These are phyloP conservation scores for Pseudomyrmex pallidus DNA, from an alignment of 1,140 invertebrate genomes.

Conservation along the genomic window DNA sequence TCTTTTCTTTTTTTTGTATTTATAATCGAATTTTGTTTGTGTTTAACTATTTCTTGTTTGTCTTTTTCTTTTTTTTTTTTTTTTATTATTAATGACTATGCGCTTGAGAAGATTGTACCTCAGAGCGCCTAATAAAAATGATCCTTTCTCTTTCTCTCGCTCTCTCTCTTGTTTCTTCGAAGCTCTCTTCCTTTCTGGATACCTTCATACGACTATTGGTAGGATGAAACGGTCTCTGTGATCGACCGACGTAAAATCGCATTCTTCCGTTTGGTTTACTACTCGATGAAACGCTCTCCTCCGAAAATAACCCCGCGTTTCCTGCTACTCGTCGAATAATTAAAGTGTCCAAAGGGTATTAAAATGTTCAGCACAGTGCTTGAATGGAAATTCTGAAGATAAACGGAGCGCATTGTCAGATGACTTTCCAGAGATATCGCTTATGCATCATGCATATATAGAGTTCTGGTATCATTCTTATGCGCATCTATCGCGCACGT, in stretches of 20 bases:
- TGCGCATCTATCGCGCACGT: neutral
- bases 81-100: no score
- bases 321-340: constrained; percentile 33
- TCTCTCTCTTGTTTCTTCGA: neutral
- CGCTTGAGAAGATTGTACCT: no score
- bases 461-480: no score
- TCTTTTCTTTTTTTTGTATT: no score
- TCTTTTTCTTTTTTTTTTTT: no score
- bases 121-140: no score
- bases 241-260: constrained; percentile 51
- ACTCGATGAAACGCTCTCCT: constrained; percentile 6
- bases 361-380: neutral
- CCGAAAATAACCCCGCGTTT: constrained; percentile 45
- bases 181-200: constrained; percentile 30
- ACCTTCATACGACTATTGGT: constrained; percentile 35
- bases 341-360: constrained; percentile 6
- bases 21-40: no score
- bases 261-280: constrained; percentile 56
- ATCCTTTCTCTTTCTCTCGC: neutral
- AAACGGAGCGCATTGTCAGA: neutral
- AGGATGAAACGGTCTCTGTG: constrained; percentile 34
- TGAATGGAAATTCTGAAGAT: neutral
- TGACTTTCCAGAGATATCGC: neutral
- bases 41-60: no score
- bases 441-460: neutral